Conservation (phyloP, 2,113 vertebrate genomes). For the Potamarius usumacintae region DNA sequence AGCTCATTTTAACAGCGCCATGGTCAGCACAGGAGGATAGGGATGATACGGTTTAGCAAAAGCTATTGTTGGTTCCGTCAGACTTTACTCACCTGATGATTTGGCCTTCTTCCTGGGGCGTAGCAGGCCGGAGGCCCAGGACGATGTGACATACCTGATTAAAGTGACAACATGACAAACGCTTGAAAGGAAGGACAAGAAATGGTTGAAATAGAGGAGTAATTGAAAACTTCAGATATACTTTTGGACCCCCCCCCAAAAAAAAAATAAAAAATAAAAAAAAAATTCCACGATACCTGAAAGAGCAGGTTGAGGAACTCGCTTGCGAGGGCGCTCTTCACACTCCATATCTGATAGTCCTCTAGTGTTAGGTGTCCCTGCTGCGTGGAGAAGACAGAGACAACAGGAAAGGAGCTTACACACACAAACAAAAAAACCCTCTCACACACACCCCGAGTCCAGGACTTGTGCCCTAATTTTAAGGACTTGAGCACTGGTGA, state of each 20-base stretch:
- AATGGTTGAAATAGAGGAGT: background rate
- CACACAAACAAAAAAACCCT: too few species aligned
- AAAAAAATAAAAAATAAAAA: too few species aligned
- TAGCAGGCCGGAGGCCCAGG: slow-evolving; percentile 89
- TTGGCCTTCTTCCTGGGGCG: slow-evolving; percentile 93
- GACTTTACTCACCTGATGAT: slow-evolving; percentile 84
- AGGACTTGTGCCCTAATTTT: too few species aligned
- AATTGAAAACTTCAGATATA: background rate
- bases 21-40: background rate
- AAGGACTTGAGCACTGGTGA: too few species aligned
- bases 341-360: slow-evolving; percentile 99
- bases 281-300: slow-evolving; percentile 77
- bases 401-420: background rate
- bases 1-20: background rate
- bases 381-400: slow-evolving; percentile 65
- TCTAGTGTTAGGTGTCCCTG: slow-evolving; percentile 91
- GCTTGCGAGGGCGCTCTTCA: slow-evolving; percentile 94
- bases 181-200: background rate
- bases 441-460: too few species aligned
- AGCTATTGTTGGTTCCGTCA: background rate
- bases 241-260: too few species aligned
- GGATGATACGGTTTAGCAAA: background rate
- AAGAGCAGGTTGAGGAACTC: slow-evolving; percentile 98
- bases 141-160: slow-evolving; percentile 96
- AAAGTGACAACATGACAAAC: background rate